Evolutionary conservation across 2,888 invertebrate genomes (phyloP).

Genomic region (Torymus auratus): DNA sequence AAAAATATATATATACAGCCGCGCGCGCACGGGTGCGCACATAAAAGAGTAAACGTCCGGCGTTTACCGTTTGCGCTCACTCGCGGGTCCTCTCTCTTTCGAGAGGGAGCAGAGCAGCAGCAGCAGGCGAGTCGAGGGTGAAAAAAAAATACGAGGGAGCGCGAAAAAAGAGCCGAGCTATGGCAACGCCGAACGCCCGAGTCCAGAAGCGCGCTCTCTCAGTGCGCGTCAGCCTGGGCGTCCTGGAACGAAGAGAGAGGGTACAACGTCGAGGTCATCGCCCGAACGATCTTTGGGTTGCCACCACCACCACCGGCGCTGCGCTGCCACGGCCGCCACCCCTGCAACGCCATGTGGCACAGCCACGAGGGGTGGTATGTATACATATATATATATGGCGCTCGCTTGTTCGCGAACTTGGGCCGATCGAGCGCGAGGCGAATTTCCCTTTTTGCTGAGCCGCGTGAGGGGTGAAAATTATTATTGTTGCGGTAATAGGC

Average conservation of each 20-base stretch:
- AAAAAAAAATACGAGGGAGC: background rate
- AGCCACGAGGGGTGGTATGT: background rate
- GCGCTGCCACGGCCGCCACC: slow-evolving; percentile 16
- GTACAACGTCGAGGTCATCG: slow-evolving; percentile 70
- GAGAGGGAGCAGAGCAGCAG: background rate
- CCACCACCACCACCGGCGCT: slow-evolving; percentile 64
- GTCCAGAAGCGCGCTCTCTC: slow-evolving; percentile 46
- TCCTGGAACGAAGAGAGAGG: slow-evolving; percentile 45
- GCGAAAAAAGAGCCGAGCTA: slow-evolving; percentile 45
- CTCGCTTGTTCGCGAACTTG: slow-evolving; percentile 38
- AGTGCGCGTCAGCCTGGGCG: slow-evolving; percentile 52
- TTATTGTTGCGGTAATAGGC: slow-evolving; percentile 9
- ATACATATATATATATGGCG: slow-evolving; percentile 14
- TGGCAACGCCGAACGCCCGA: slow-evolving; percentile 56
- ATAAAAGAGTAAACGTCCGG: slow-evolving; percentile 50
- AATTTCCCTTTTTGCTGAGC: slow-evolving; percentile 8
- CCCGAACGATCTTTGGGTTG: slow-evolving; percentile 74
- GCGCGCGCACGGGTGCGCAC: too few species aligned
- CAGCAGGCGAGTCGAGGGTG: background rate
- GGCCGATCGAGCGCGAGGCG: slow-evolving; percentile 46
- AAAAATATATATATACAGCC: background rate
- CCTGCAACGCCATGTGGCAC: slow-evolving; percentile 37
- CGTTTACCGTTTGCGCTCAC: slow-evolving; percentile 19
- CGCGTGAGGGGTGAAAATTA: background rate
- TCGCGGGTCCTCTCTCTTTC: slow-evolving; percentile 4